Evolutionary conservation across 2,113 vertebrate species (phyloP).

Genomic region (Peucedramus taeniatus): DNA sequence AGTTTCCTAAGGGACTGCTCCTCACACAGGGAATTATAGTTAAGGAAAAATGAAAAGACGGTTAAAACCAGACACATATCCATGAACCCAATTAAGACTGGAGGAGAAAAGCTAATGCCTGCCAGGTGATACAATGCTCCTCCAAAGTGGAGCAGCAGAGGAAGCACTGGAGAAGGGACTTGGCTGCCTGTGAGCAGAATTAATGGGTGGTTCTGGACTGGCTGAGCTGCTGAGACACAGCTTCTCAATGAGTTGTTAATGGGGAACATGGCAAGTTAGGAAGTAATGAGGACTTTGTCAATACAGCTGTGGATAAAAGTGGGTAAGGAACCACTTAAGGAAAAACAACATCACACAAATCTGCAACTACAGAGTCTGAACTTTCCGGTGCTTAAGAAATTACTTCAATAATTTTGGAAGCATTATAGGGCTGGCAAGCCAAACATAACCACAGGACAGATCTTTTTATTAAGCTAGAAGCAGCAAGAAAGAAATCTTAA

Average conservation of each 20-base stretch:
- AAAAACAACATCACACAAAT: constrained; percentile 18
- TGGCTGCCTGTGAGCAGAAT: constrained; percentile 19
- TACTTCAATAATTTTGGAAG: constrained; percentile 44
- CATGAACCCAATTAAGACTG: not conserved
- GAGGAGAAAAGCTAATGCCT: not conserved
- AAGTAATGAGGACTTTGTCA: constrained; percentile 48
- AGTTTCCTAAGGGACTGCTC: not conserved
- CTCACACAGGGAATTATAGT: not conserved
- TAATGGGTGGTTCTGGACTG: not conserved
- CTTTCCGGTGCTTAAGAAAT: constrained; percentile 50
- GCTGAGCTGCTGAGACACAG: not conserved
- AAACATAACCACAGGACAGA: not conserved
- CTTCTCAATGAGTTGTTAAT: constrained; percentile 39
- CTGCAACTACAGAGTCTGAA: constrained; percentile 8
- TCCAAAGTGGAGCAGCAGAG: not conserved
- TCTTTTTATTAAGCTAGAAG: not conserved
- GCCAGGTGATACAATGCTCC: not conserved
- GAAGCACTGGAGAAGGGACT: not conserved
- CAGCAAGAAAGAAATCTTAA: not conserved
- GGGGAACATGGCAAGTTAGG: constrained; percentile 6
- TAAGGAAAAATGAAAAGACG: not conserved
- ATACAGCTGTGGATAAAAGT: constrained; percentile 48
- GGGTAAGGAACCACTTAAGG: constrained; percentile 33
- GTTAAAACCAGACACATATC: not conserved
- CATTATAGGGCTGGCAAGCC: not conserved